Conservation (phyloP, 2,797 vertebrate genomes). For the Poeciliopsis paucimaculata region DNA sequence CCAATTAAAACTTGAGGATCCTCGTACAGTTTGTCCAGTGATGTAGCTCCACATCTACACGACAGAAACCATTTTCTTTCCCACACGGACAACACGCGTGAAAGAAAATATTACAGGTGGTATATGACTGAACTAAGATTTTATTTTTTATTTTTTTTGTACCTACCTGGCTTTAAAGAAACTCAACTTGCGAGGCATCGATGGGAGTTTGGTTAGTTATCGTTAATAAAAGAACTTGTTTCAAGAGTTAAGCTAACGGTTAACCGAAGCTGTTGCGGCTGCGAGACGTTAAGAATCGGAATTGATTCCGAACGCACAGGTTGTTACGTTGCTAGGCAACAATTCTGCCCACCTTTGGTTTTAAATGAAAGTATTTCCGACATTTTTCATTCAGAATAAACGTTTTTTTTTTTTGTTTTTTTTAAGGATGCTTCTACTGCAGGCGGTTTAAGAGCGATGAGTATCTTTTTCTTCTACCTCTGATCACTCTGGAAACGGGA, state of each 20-base stretch:
- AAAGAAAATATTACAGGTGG: neutral
- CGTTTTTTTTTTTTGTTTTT: neutral
- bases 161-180: neutral
- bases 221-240: neutral
- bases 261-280: neutral
- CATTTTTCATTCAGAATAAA: neutral
- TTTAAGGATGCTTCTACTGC: neutral
- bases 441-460: neutral
- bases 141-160: no score
- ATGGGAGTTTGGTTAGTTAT: neutral
- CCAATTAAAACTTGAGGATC: neutral
- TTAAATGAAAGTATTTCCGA: neutral
- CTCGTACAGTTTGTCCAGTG: neutral
- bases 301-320: neutral
- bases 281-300: neutral
- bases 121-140: neutral
- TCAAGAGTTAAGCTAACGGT: neutral
- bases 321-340: constrained; percentile 2
- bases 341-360: neutral
- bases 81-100: neutral
- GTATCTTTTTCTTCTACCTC: neutral
- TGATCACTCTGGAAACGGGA: neutral
- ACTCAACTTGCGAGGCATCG: neutral
- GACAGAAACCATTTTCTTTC: neutral
- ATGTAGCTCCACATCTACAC: neutral